These are phyloP conservation scores for Ramphastos sulfuratus DNA, from an alignment of 2,113 vertebrate genomes.

Conservation along the genomic window DNA sequence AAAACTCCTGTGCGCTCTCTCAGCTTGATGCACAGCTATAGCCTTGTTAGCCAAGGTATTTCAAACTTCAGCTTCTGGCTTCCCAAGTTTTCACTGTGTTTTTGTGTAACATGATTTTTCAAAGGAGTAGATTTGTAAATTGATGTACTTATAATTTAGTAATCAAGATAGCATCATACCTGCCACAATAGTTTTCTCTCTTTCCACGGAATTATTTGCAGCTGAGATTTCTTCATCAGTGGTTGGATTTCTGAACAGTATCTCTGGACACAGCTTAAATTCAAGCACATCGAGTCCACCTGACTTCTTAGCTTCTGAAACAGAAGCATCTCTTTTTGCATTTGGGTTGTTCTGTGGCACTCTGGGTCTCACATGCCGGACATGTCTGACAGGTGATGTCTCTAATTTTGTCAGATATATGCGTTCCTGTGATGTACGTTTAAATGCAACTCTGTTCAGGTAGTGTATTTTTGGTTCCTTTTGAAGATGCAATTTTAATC, in stretches of 20 bases:
- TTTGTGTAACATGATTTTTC: not conserved
- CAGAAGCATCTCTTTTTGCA: not conserved
- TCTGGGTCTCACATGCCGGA: not conserved
- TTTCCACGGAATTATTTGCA: not conserved
- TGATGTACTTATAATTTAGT: not conserved
- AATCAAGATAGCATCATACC: slow-evolving; percentile 49
- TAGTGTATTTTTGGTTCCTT: slow-evolving; percentile 74
- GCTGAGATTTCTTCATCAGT: not conserved
- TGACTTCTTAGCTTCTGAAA: not conserved
- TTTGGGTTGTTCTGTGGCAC: not conserved
- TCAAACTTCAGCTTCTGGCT: not conserved
- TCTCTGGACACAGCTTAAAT: slow-evolving; percentile 80
- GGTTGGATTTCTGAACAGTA: slow-evolving; percentile 49
- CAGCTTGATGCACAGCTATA: not conserved
- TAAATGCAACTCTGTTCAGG: slow-evolving; percentile 74
- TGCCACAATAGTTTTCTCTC: slow-evolving; percentile 51
- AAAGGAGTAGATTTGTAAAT: not conserved
- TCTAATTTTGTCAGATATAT: slow-evolving; percentile 75
- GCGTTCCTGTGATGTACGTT: slow-evolving; percentile 62
- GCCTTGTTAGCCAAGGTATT: not conserved
- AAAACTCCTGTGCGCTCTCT: not conserved
- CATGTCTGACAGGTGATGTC: slow-evolving; percentile 27
- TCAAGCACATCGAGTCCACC: slow-evolving; percentile 58
- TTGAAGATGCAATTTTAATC: slow-evolving; percentile 33
- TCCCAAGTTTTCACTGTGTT: not conserved